phyloP scores from a whole-genome alignment of 1,140 invertebrate species.

The Scaptomyza graminum region DNA sequence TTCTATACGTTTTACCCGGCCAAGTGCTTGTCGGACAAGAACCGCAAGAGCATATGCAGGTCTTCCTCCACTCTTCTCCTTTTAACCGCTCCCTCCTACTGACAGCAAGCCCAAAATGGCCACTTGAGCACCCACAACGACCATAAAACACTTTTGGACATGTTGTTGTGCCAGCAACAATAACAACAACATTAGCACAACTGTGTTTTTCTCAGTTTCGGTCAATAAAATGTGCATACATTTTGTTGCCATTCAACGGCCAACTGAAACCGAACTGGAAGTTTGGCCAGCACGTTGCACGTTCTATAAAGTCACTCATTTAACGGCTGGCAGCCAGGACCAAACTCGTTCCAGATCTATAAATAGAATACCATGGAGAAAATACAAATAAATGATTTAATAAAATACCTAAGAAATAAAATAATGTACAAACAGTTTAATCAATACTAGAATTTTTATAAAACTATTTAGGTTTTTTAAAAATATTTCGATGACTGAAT shows the following conservation, averaged over 20 bases:
- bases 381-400: neutral
- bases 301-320: constrained; percentile 21
- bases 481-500: too few species aligned
- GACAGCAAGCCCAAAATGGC: constrained; percentile 62
- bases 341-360: constrained; percentile 11
- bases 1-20: constrained; percentile 27
- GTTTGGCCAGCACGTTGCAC: constrained; percentile 9
- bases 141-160: constrained; percentile 81
- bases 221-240: constrained; percentile 81
- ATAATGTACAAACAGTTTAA: too few species aligned
- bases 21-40: constrained; percentile 75
- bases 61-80: too few species aligned
- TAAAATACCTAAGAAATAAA: neutral
- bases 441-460: too few species aligned
- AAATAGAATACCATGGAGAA: constrained; percentile 9
- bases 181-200: constrained; percentile 29
- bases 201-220: constrained; percentile 62
- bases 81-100: neutral
- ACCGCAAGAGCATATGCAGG: constrained; percentile 56
- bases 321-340: constrained; percentile 32
- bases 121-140: constrained; percentile 75
- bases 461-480: too few species aligned
- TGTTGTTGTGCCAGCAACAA: constrained; percentile 68
- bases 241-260: constrained; percentile 60
- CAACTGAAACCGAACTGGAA: constrained; percentile 22